A percentile compares a stretch with the other conserved stretches of the same genome.
Evolutionary conservation across 2,113 vertebrate genomes (phyloP).

Genomic region (Amblyopsis rosae): DNA sequence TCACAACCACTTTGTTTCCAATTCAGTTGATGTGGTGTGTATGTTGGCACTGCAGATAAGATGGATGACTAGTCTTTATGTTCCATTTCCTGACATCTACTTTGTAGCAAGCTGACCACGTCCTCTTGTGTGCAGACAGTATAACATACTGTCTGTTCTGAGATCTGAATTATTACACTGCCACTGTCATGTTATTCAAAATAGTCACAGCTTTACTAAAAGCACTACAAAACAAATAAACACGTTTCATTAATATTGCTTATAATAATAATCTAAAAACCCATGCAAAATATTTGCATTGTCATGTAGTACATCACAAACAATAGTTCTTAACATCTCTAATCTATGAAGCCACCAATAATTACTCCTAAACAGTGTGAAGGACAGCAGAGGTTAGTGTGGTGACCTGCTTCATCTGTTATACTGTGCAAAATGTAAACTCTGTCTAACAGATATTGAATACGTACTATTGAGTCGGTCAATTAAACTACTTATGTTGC

Average conservation of each 20-base stretch:
- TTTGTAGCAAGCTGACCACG: constrained; percentile 36
- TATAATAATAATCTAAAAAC: constrained; percentile 47
- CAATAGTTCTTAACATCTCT: constrained; percentile 16
- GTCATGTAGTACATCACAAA: constrained; percentile 19
- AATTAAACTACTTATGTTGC: constrained; percentile 15
- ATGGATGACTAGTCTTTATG: neutral
- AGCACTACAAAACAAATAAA: constrained; percentile 59
- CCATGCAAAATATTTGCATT: constrained; percentile 45
- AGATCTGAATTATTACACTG: constrained; percentile 1
- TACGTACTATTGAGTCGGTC: constrained; percentile 16
- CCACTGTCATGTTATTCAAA: constrained; percentile 26
- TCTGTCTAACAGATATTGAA: constrained; percentile 27
- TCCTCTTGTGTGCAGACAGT: constrained; percentile 55
- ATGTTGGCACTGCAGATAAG: neutral
- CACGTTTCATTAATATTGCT: constrained; percentile 33
- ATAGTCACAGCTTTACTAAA: constrained; percentile 79
- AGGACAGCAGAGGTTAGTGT: constrained; percentile 9
- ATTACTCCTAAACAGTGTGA: constrained; percentile 26
- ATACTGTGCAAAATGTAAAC: constrained; percentile 45
- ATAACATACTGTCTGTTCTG: neutral
- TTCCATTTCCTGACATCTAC: constrained; percentile 12
- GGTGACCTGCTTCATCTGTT: constrained; percentile 15
- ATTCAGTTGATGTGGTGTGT: neutral
- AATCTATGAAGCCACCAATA: constrained; percentile 10
- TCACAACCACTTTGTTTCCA: neutral